Conservation (phyloP, 1,140 invertebrate species). For the Latrodectus geometricus region DNA sequence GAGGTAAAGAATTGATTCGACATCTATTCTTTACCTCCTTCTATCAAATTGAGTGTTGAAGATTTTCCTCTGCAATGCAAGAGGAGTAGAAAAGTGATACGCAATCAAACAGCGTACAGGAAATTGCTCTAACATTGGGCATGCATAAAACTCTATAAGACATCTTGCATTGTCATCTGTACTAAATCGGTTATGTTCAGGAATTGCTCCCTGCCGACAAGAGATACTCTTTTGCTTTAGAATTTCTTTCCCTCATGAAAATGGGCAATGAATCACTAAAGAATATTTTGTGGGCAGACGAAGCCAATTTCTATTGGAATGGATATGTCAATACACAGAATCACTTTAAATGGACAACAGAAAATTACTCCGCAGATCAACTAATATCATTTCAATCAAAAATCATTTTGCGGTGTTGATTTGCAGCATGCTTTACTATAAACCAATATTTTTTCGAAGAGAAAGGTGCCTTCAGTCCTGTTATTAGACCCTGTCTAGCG, state of each 20-base stretch:
- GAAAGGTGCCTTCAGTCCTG: conserved; percentile 2
- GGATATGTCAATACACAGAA: conserved; percentile 15
- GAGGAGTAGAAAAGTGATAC: too few relatives aligned
- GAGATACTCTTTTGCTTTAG: background rate
- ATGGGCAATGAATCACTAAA: background rate
- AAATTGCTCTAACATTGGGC: too few relatives aligned
- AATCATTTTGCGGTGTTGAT: conserved; percentile 17
- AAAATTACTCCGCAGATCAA: conserved; percentile 4
- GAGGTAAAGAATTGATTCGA: too few relatives aligned
- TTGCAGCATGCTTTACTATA: conserved; percentile 4
- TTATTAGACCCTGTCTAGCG: conserved; percentile 42
- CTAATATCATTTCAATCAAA: conserved; percentile 3
- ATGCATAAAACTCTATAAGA: too few relatives aligned
- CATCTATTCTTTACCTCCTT: too few relatives aligned
- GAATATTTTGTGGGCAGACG: conserved; percentile 7
- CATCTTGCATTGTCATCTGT: too few relatives aligned
- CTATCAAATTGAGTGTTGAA: too few relatives aligned
- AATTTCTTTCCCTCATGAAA: conserved; percentile 11
- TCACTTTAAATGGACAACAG: conserved; percentile 4
- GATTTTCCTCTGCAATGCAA: too few relatives aligned
- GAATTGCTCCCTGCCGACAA: too few relatives aligned
- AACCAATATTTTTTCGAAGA: conserved; percentile 38
- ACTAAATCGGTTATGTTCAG: too few relatives aligned
- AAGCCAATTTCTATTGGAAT: background rate
- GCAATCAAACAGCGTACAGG: too few relatives aligned